Base-by-base conservation (phyloP, 2,797 vertebrate species). In the Hipposideros larvatus region DNA sequence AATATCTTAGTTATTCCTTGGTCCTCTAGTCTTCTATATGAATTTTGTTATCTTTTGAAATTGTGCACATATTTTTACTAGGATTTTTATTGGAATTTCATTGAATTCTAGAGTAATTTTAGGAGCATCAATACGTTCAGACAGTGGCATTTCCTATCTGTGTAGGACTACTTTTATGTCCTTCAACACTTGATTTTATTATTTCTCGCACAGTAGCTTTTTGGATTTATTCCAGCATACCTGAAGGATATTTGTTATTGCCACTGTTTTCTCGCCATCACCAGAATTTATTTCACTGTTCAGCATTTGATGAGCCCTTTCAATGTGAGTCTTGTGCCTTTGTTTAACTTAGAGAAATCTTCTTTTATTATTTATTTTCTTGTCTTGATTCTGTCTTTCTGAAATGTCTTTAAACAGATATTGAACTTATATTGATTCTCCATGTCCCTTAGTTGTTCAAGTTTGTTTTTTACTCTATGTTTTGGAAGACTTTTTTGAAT, bases 21-120 rank as follows among this genome's bases (percentile, higher is more conserved):
- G 21, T 1, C 63, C 3, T 79, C 87, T 71, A 65, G 84, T 79
- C 37, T 66, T 82, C 21, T 48, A 46, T 73, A 57, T 83, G 34
- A 90, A 55, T 95, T 93, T 88, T 83, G 46, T 7, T 16, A 61
- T n/a, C 37, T 73, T 96, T 92, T 87, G 34, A 94, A 87, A 37
- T 80, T 92, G 73, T 94, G 28, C 28, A 21, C 7, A 24, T 28
- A 59, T 78, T 86, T n/a, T 19, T 77, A 51, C 37, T 71, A 70
- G 19, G 11, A 43, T 65, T 90, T 93, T 90, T 75, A 90, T 53
- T 93, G 53, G 59, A 73, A 73, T 70, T 87, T 4, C 7, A 34
- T 24, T 84, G 37, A 92, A 55, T 80, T 87, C 18, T 65, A 77
- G 61, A 95, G 80, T 1, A 77, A 73, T 93, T 90, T 93, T 51